Evolutionary conservation across 92 coral and sea anemone genomes (phyloP).

Genomic region (Bergia puertoricense): DNA sequence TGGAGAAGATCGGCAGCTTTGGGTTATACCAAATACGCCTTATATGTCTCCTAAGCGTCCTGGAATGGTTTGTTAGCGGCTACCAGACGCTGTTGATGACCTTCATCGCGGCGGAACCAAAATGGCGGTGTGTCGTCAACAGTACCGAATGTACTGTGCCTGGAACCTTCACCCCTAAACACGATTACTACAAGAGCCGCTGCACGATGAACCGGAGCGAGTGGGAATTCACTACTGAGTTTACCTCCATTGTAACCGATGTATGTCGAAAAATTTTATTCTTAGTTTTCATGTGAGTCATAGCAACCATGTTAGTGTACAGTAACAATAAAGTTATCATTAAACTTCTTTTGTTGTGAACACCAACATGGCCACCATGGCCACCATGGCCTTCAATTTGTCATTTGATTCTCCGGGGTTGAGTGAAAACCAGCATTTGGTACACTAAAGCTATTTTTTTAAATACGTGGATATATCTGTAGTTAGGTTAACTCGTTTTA

Average conservation of each 20-base stretch:
- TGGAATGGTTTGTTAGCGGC: constrained; percentile 52
- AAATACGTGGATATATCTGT: too few relatives aligned
- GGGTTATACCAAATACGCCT: constrained; percentile 45
- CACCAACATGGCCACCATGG: too few relatives aligned
- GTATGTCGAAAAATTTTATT: constrained; percentile 6
- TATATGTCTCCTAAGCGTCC: constrained; percentile 12
- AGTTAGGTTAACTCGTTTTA: too few relatives aligned
- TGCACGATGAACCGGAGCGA: constrained; percentile 51
- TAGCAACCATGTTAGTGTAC: too few relatives aligned
- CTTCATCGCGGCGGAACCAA: constrained; percentile 58
- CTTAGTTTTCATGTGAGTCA: too few relatives aligned
- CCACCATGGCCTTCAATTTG: too few relatives aligned
- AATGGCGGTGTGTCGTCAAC: constrained; percentile 56
- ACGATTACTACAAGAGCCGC: constrained; percentile 51
- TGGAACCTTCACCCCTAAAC: constrained; percentile 41
- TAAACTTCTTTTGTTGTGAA: too few relatives aligned
- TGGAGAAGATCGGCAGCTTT: constrained; percentile 57
- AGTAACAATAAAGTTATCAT: background rate
- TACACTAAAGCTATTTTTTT: too few relatives aligned
- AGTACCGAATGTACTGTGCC: constrained; percentile 50
- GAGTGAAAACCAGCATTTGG: too few relatives aligned
- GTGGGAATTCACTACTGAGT: constrained; percentile 53
- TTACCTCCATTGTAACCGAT: constrained; percentile 58
- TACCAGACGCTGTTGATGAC: constrained; percentile 51
- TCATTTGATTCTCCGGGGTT: too few relatives aligned